phyloP scores from a whole-genome alignment of 2,797 vertebrate species.

The Diglossa cyanea region DNA sequence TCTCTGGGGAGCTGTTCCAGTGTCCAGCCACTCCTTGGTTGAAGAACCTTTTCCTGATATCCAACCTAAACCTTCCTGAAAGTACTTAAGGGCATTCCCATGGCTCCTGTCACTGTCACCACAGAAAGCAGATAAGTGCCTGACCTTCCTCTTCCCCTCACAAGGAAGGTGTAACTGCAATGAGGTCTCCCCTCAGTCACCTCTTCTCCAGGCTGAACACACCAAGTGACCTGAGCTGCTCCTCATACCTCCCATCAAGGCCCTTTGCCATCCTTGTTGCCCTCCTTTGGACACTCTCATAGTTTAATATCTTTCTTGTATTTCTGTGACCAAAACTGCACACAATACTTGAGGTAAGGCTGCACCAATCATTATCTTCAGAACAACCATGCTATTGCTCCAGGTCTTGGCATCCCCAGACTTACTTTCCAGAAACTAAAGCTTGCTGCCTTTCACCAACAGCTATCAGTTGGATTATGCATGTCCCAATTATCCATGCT shows the following conservation, averaged over 20 bases:
- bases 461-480: background rate
- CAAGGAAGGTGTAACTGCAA: accelerated
- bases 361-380: background rate
- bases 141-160: background rate
- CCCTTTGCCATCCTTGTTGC: background rate
- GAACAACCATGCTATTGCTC: background rate
- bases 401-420: background rate
- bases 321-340: background rate
- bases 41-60: background rate
- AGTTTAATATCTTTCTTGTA: background rate
- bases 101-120: background rate
- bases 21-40: accelerated
- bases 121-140: too few relatives aligned
- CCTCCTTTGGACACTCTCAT: background rate
- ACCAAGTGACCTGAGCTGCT: accelerated
- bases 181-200: background rate
- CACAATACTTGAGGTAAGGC: background rate
- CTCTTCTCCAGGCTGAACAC: background rate
- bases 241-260: accelerated
- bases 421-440: background rate
- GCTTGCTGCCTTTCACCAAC: background rate
- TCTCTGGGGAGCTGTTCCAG: background rate
- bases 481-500: background rate
- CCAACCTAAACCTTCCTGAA: background rate
- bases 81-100: background rate